Conservation (phyloP, 2,888 invertebrate species). For the Drosophila hawaiiensis region DNA sequence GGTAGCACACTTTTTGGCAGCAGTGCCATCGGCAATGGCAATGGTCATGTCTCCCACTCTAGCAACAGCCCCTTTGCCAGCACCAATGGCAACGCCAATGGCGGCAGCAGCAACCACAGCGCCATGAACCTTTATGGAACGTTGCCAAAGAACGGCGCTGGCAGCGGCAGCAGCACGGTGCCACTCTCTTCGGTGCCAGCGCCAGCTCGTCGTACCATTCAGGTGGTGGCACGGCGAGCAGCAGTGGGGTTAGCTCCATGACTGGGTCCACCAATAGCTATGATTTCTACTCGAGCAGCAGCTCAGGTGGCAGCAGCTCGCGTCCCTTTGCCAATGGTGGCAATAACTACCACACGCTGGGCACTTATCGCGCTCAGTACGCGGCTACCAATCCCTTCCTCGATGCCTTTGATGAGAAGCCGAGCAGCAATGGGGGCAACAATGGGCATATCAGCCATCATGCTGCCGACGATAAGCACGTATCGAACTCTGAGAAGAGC, state of each 20-base stretch:
- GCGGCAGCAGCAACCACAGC: conserved; percentile 74
- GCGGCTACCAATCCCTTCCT: conserved; percentile 86
- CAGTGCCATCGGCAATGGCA: conserved; percentile 72
- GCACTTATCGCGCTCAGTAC: conserved; percentile 85
- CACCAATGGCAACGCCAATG: conserved; percentile 71
- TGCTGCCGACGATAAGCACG: conserved; percentile 49
- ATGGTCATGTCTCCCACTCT: conserved; percentile 61
- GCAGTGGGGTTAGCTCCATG: conserved; percentile 85
- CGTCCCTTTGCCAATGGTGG: conserved; percentile 79
- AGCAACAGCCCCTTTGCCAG: conserved; percentile 75
- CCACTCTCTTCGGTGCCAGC: conserved; percentile 56
- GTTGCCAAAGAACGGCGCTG: conserved; percentile 82
- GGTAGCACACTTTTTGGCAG: conserved; percentile 78
- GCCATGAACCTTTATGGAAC: conserved; percentile 84
- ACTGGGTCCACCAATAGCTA: conserved; percentile 84
- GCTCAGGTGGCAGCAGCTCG: conserved; percentile 64
- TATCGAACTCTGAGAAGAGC: conserved; percentile 51
- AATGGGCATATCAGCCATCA: conserved; percentile 43
- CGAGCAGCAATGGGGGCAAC: conserved; percentile 53
- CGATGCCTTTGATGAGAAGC: conserved; percentile 84
- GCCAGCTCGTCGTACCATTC: conserved; percentile 74
- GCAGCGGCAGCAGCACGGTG: conserved; percentile 60
- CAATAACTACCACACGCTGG: conserved; percentile 84
- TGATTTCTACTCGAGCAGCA: conserved; percentile 83
- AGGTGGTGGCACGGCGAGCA: conserved; percentile 82